Conservation (phyloP, 2,888 invertebrate species). For the Ennomos quercinarius region DNA sequence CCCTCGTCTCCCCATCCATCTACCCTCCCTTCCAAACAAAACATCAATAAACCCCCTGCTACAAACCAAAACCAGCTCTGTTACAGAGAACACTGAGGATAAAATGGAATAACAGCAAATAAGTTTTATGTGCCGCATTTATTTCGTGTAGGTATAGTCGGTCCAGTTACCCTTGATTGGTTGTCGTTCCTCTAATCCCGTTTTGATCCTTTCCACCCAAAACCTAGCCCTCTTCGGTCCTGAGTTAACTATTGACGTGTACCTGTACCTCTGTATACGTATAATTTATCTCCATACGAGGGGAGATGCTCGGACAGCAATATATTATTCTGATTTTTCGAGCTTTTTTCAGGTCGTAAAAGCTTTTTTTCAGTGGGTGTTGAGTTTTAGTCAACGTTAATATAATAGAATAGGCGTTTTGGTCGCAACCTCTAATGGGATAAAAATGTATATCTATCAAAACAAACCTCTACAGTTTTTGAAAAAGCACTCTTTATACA, state of each 20-base stretch:
- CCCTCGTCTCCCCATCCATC: conserved; percentile 79
- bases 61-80: conserved; percentile 56
- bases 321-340: conserved; percentile 36
- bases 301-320: conserved; percentile 29
- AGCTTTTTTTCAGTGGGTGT: conserved; percentile 16
- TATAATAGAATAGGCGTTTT: no score
- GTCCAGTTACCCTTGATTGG: conserved; percentile 89
- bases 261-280: conserved; percentile 67
- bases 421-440: no score
- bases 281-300: conserved; percentile 51
- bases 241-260: conserved; percentile 84
- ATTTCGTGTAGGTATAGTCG: conserved; percentile 84
- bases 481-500: no score
- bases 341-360: conserved; percentile 32
- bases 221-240: conserved; percentile 83
- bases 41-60: conserved; percentile 79
- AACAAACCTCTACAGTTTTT: no score
- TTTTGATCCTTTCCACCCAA: conserved; percentile 88
- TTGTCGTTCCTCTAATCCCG: conserved; percentile 89
- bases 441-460: no score
- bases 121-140: conserved; percentile 84
- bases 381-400: neutral
- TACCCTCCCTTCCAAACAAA: conserved; percentile 84
- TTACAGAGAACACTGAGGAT: conserved; percentile 39
- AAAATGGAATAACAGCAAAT: conserved; percentile 48